Evolutionary conservation across 2,888 invertebrate genomes (phyloP).

Genomic region (Ecdyonurus torrentis): DNA sequence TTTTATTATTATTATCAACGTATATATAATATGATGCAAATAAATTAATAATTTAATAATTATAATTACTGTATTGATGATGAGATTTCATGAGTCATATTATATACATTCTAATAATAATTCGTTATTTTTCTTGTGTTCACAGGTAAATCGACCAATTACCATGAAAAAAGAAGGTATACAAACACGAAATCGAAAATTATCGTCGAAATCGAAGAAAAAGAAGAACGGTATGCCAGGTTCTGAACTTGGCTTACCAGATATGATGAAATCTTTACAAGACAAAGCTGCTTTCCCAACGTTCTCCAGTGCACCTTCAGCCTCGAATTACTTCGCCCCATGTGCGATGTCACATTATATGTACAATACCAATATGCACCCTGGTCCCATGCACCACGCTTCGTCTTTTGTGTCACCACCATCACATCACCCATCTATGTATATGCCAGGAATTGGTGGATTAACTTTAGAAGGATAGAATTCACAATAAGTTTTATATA

Average conservation of each 20-base stretch:
- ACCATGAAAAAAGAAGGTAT: constrained; percentile 99
- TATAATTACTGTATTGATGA: too few species aligned
- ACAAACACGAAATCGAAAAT: constrained; percentile 94
- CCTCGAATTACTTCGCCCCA: constrained; percentile 18
- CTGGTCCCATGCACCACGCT: constrained; percentile 1
- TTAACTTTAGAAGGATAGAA: not conserved
- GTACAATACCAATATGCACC: constrained; percentile 22
- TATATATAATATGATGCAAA: too few species aligned
- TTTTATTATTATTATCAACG: too few species aligned
- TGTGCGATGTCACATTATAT: constrained; percentile 32
- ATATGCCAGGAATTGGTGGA: not conserved
- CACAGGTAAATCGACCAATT: constrained; percentile 92
- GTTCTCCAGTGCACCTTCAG: not conserved
- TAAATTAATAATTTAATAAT: too few species aligned
- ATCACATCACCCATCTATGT: not conserved
- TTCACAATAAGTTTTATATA: not conserved
- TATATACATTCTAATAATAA: too few species aligned
- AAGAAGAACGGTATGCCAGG: constrained; percentile 69
- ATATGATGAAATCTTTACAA: constrained; percentile 74
- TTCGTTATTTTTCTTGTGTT: constrained; percentile 13
- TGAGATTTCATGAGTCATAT: too few species aligned
- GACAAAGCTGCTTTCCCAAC: constrained; percentile 30
- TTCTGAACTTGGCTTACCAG: constrained; percentile 52
- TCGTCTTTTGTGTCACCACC: not conserved
- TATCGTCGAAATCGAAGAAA: constrained; percentile 96